A percentile compares a stretch with the other conserved stretches of the same genome.
Evolutionary conservation across 2,888 invertebrate genomes (phyloP).

Genomic region (Lasioglossum leucozonium): DNA sequence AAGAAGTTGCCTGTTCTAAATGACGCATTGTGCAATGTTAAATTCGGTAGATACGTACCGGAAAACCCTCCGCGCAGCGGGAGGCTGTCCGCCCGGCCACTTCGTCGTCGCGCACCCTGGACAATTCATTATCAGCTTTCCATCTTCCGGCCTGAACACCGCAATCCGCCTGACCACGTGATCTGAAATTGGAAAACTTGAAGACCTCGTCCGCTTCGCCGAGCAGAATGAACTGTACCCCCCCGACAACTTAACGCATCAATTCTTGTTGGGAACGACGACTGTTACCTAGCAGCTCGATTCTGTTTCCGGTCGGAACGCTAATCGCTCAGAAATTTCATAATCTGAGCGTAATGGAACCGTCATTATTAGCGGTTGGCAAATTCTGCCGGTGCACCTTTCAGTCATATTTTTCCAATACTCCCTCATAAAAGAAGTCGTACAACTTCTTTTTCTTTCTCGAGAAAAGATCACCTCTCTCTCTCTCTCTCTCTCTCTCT

Average conservation of each 20-base stretch:
- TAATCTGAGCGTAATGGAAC: background rate
- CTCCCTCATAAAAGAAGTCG: background rate
- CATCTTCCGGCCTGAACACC: slow-evolving; percentile 87
- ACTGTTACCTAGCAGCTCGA: background rate
- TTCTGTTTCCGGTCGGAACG: background rate
- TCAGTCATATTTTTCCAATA: background rate
- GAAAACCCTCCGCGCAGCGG: slow-evolving; percentile 91
- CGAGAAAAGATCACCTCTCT: background rate
- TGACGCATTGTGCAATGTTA: background rate
- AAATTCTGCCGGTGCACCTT: background rate
- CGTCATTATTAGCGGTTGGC: background rate
- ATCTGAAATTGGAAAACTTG: slow-evolving; percentile 85
- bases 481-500: no score
- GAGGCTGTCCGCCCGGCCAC: slow-evolving; percentile 93
- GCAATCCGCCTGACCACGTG: slow-evolving; percentile 91
- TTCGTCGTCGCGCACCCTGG: slow-evolving; percentile 88
- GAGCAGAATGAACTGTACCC: background rate
- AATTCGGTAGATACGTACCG: no score
- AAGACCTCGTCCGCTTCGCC: background rate
- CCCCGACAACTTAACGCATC: slow-evolving; percentile 7
- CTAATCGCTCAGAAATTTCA: background rate
- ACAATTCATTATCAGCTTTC: slow-evolving; percentile 89
- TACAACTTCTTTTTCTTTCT: background rate
- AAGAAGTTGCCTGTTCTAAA: no score
- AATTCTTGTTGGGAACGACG: background rate